Percentiles rank a stretch among this genome's conserved stretches.
These are phyloP conservation scores for Grus americana DNA, from an alignment of 2,113 vertebrate genomes.

Conservation along the genomic window DNA sequence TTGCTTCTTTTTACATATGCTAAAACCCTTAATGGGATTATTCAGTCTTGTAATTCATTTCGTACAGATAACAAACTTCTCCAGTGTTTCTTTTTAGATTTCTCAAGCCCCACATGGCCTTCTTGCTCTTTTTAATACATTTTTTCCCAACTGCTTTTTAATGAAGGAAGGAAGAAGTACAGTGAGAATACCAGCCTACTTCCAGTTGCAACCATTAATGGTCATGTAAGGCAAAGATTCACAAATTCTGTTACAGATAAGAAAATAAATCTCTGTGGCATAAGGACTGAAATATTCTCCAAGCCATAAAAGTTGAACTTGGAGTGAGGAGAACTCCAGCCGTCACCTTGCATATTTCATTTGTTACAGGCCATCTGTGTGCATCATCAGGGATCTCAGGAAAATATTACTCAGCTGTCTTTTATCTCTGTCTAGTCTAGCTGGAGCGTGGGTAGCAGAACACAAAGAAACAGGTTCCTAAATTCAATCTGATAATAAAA, in stretches of 20 bases:
- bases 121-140: background rate
- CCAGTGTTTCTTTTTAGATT: background rate
- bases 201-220: constrained; percentile 8
- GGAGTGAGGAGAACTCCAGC: constrained; percentile 42
- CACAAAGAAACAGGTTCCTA: constrained; percentile 49
- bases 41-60: background rate
- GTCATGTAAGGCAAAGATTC: background rate
- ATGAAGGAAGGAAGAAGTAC: background rate
- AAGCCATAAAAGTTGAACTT: constrained; percentile 40
- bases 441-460: constrained; percentile 46
- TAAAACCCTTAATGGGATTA: constrained; percentile 1
- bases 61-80: background rate
- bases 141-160: background rate
- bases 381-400: constrained; percentile 59
- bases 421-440: constrained; percentile 64
- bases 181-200: background rate
- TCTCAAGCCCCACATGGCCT: background rate
- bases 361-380: constrained; percentile 64
- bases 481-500: constrained; percentile 36
- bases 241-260: background rate
- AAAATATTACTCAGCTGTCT: constrained; percentile 67
- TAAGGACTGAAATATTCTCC: background rate
- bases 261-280: background rate
- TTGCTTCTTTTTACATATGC: constrained; percentile 35
- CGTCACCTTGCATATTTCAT: constrained; percentile 56